These are phyloP conservation scores for Dinomys branickii DNA, from an alignment of 2,113 vertebrate species.

Conservation along the genomic window DNA sequence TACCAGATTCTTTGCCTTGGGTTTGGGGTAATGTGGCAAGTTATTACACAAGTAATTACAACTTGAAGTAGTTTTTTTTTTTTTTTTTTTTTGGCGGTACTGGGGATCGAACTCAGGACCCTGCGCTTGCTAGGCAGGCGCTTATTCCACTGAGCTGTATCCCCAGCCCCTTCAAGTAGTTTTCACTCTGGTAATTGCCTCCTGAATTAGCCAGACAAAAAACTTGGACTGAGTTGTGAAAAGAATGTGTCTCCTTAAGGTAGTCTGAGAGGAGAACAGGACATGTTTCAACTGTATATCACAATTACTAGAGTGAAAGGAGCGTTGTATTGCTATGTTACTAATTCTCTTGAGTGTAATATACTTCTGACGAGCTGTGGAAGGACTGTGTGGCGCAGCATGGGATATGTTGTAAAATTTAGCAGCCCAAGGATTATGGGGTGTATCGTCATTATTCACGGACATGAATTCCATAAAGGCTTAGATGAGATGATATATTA, in stretches of 20 bases:
- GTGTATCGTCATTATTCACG: neutral
- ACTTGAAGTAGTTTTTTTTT: neutral
- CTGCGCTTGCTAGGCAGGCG: too few relatives aligned
- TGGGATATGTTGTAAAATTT: neutral
- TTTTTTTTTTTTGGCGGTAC: too few relatives aligned
- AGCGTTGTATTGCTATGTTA: fast-evolving
- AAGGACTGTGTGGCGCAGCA: neutral
- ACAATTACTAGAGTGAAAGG: neutral
- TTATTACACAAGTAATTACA: neutral
- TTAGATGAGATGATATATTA: neutral
- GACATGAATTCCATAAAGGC: neutral
- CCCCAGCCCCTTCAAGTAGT: too few relatives aligned
- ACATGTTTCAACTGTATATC: neutral
- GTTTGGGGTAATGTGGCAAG: neutral
- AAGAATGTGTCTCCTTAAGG: neutral
- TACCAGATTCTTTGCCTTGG: neutral
- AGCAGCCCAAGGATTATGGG: neutral
- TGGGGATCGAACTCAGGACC: too few relatives aligned
- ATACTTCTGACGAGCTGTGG: neutral
- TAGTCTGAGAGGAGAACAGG: neutral
- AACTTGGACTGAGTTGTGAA: neutral
- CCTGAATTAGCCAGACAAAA: neutral
- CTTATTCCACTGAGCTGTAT: too few relatives aligned
- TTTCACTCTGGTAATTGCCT: neutral
- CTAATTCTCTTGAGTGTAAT: neutral